Evolutionary conservation across 2,797 vertebrate genomes (phyloP), one percentile per base, ranked within the genome.

Genomic region (Poeciliopsis paucimaculata): DNA sequence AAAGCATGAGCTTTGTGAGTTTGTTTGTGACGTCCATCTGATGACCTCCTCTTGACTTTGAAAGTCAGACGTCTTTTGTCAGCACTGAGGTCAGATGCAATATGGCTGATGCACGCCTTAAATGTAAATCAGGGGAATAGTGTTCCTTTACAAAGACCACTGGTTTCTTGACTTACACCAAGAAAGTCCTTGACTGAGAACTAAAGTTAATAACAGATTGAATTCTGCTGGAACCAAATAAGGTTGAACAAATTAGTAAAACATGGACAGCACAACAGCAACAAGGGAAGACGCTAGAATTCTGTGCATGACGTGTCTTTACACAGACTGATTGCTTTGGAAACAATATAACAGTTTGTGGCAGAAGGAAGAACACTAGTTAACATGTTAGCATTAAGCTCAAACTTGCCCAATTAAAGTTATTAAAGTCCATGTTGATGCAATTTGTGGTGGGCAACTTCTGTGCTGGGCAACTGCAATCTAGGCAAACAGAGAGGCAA

Each of bases 1-100:
- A 92, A 90, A 86, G 72, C 82, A 86, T 86, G 78, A 83, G 57
- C 81, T 88, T 71, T 90, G 86, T 87, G 84, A 86, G 82, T 80
- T 82, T 91, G 92, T 84, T 80, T 92, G 93, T 91, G 92, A 94
- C 88, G 90, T 92, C 82, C 79, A 91, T 86, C 87, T 87, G 92
- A 92, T 83, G 86, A 86, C 84, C 90, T 88, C 89, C 28, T n/a
- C 55, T 60, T 31, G n/a, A 60, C 26, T 60, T 60, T 60, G 28
- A 60, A 31, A n/a, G 55, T 60, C 55, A 60, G 55, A 31, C 0
- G 1, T 31, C 26, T 5, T 60, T 60, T 60, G 55, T 31, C 55
- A 15, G 26, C 12, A 28, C 12, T 60, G n/a, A 60, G n/a, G n/a
- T 60, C 28, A 60, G n/a, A n/a, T n/a, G 55, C 55, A 31, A 12